Evolutionary conservation across 2,113 vertebrate genomes (phyloP).

Genomic region (Actinemys pallida): DNA sequence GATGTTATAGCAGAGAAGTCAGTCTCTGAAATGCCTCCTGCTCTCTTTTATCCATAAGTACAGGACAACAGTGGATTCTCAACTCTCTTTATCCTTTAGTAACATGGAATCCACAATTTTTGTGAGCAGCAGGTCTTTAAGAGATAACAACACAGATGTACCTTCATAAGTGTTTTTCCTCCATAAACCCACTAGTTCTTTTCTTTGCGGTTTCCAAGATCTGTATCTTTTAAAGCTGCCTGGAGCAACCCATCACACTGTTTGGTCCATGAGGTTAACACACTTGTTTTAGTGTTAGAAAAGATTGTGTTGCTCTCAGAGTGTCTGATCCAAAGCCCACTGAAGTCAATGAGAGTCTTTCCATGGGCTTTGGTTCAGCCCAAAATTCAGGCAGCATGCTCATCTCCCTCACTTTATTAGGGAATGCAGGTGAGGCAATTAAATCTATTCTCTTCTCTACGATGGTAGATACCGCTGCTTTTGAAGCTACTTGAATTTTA

Average conservation of each 20-base stretch:
- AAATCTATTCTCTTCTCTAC: not conserved
- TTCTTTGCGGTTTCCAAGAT: slow-evolving; percentile 10
- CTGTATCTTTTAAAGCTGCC: not conserved
- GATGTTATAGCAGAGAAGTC: slow-evolving; percentile 9
- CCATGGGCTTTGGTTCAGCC: slow-evolving; percentile 13
- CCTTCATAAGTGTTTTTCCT: not conserved
- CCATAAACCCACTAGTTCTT: not conserved
- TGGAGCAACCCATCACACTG: not conserved
- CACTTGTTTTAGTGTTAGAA: not conserved
- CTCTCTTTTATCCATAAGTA: not conserved
- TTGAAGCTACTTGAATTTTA: slow-evolving; percentile 25
- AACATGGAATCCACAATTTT: not conserved
- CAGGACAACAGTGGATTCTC: not conserved
- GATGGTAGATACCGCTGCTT: not conserved
- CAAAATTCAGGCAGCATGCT: not conserved
- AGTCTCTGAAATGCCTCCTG: slow-evolving; percentile 14
- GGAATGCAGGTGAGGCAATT: not conserved
- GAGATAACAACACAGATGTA: not conserved
- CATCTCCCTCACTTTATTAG: not conserved
- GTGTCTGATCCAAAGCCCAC: not conserved
- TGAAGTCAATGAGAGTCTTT: not conserved
- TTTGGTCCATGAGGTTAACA: not conserved
- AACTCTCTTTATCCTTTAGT: slow-evolving; percentile 10
- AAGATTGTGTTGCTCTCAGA: not conserved
- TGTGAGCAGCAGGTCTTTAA: slow-evolving; percentile 17